phyloP scores from a whole-genome alignment of 2,113 vertebrate genomes.

The Gambusia holbrooki region DNA sequence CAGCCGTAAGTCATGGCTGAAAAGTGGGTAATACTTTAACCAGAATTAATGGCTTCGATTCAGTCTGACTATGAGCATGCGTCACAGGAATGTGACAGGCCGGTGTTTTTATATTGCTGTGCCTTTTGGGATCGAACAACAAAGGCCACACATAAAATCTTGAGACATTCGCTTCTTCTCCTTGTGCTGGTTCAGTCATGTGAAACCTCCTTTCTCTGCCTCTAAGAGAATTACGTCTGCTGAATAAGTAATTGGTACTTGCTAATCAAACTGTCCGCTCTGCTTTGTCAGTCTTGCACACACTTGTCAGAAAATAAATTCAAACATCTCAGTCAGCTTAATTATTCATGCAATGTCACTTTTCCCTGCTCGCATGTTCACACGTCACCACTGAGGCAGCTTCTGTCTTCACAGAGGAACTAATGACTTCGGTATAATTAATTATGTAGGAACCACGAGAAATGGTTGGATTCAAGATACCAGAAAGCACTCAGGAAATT shows the following conservation, averaged over 20 bases:
- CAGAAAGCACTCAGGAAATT: slow-evolving; percentile 20
- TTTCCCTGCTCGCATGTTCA: slow-evolving; percentile 1
- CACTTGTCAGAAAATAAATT: slow-evolving; percentile 53
- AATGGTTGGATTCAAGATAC: slow-evolving; percentile 11
- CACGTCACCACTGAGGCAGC: slow-evolving; percentile 13
- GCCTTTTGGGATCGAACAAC: background rate
- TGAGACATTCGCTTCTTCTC: background rate
- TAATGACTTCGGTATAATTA: slow-evolving; percentile 36
- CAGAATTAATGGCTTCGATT: background rate
- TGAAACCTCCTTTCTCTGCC: slow-evolving; percentile 5
- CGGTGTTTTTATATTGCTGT: background rate
- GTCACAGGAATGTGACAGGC: background rate
- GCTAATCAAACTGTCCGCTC: slow-evolving; percentile 41
- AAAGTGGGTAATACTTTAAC: background rate
- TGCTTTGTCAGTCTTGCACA: slow-evolving; percentile 27
- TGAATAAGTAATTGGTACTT: slow-evolving; percentile 50
- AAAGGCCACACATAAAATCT: background rate
- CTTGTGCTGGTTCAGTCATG: slow-evolving; percentile 24
- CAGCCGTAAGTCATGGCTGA: background rate
- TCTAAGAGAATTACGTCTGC: slow-evolving; percentile 37
- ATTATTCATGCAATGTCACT: slow-evolving; percentile 50
- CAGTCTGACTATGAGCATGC: background rate
- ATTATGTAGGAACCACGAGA: slow-evolving; percentile 45
- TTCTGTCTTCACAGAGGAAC: slow-evolving; percentile 28
- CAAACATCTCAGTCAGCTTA: slow-evolving; percentile 35